A percentile compares a stretch with the other conserved stretches of the same genome.
Evolutionary conservation across 2,888 invertebrate genomes (phyloP).

Genomic region (Lucinisca nassula): DNA sequence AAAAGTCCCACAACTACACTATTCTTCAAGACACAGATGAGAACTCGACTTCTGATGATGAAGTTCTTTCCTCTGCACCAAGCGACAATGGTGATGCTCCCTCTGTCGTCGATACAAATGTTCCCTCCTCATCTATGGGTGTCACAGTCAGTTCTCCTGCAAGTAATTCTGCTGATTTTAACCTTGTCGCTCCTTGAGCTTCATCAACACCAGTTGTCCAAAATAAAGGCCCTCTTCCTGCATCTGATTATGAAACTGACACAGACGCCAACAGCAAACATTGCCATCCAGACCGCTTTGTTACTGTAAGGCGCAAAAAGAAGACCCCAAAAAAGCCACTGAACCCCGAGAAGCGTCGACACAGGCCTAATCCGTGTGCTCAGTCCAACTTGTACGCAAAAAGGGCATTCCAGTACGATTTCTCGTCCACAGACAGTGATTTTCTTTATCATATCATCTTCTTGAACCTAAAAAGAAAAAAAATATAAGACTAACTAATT

Average conservation of each 20-base stretch:
- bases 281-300: not conserved
- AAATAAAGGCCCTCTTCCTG: not conserved
- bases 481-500: too few species aligned
- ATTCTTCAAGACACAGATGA: not conserved
- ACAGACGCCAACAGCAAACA: not conserved
- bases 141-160: not conserved
- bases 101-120: not conserved
- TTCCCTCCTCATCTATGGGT: not conserved
- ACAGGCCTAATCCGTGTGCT: not conserved
- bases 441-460: too few species aligned
- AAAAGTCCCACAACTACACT: not conserved
- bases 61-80: not conserved
- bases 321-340: not conserved
- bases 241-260: not conserved
- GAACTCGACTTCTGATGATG: not conserved
- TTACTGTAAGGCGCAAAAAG: not conserved
- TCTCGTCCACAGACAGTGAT: not conserved
- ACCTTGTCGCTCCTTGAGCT: not conserved
- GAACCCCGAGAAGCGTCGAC: not conserved
- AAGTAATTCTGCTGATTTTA: not conserved
- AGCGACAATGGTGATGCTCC: not conserved
- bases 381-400: not conserved
- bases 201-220: not conserved
- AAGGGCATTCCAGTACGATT: not conserved
- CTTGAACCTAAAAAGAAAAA: too few species aligned